Percentiles rank a stretch among this genome's conserved stretches.
These are phyloP conservation scores for Cetonia aurata DNA, from an alignment of 2,888 invertebrate species.

Conservation along the genomic window DNA sequence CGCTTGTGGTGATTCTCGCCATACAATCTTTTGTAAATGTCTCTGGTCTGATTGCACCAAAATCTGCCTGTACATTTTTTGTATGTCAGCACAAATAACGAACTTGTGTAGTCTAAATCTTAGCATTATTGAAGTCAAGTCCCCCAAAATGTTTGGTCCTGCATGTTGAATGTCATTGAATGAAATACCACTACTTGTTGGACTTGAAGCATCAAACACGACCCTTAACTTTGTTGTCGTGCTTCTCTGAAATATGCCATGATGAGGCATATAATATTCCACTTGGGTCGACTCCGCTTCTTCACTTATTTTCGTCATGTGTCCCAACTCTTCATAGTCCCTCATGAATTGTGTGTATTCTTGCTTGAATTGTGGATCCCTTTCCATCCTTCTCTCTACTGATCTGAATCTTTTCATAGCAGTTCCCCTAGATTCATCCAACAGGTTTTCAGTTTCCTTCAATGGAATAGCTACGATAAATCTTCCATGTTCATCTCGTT, in stretches of 20 bases:
- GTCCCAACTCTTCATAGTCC: constrained; percentile 2
- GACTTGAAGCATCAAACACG: constrained; percentile 11
- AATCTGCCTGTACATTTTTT: too few relatives aligned
- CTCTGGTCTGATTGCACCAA: too few relatives aligned
- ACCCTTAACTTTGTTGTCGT: constrained; percentile 12
- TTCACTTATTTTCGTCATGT: background rate
- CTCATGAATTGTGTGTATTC: constrained; percentile 1
- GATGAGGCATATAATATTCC: too few relatives aligned
- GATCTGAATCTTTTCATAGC: constrained; percentile 5
- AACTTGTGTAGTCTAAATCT: too few relatives aligned
- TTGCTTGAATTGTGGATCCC: background rate
- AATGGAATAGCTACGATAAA: constrained; percentile 2
- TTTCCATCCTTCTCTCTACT: constrained; percentile 9
- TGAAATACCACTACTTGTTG: background rate
- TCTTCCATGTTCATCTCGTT: too few relatives aligned
- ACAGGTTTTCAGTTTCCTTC: background rate
- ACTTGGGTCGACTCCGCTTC: too few relatives aligned
- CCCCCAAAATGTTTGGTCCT: background rate
- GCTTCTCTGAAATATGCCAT: background rate
- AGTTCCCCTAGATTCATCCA: constrained; percentile 1
- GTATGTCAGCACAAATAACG: too few relatives aligned
- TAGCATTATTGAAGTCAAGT: too few relatives aligned
- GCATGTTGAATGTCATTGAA: background rate
- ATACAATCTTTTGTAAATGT: constrained; percentile 4
- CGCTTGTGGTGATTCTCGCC: too few relatives aligned